Base-by-base conservation (phyloP, 92 coral and sea anemone genomes). In the Pocillopora meandrina region DNA sequence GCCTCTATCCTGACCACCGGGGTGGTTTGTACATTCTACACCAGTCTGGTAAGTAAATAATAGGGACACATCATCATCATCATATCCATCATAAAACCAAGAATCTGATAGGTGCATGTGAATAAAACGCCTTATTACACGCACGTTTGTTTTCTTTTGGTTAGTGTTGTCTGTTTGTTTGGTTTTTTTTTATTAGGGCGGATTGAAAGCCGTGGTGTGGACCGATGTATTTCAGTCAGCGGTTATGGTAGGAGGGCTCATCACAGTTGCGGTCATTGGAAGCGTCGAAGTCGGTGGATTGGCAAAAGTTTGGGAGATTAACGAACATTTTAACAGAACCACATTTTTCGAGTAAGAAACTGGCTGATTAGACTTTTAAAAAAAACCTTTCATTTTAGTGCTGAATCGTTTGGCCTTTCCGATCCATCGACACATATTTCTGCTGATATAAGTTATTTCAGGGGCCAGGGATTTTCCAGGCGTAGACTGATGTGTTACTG, bases 121-220 rank as follows among this genome's bases (percentile, higher is more conserved):
- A 26, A 26, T 26, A 26, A 26, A 26, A 26, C 31, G 31, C 31
- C 31, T 26, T 26, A 26, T 26, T 26, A 26, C 31, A 26, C 31
- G 1, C 31, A 26, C 31, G 31, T 26, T 26, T 26, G 31, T 26
- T 26, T 26, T 26, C 31, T 26, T 26, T 26, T 26, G 31, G 31
- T 49, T 23, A n/a, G 6, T 20, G 60, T 2, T 69, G 55, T 9
- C 17, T 69, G 61, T 14, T 9, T 57, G 49, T 57, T 31, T 12
- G 35, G 60, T 3, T 31, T 18, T 11, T 84, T 66, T 26, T 21
- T 31, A 61, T 36, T 71, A 95, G 98, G 98, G 98, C 17, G 98
- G 98, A 62, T 87, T 95, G 56, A 95, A 95, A 71, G 98, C 98
- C 10, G 98, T 95, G 11, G 90, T 95, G 69, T 95, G 98, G 98